Evolutionary conservation across 2,888 invertebrate species (phyloP), one percentile per base, ranked within the genome.

Genomic region (Erannis defoliaria): DNA sequence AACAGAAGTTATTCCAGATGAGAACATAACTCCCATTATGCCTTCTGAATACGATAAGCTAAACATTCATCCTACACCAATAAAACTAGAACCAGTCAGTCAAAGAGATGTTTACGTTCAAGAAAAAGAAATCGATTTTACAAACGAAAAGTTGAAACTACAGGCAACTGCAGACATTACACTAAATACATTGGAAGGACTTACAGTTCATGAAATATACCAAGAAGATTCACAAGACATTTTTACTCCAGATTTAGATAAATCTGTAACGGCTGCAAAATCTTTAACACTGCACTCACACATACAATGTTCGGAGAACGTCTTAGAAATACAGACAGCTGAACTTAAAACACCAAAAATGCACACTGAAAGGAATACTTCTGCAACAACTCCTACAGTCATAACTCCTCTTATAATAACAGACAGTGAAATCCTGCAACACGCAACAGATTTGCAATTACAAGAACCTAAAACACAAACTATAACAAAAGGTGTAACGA

Each of bases 301-400:
- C 73, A 55, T 91, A 75, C 82, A 87, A 78, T 87, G 88, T 74
- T 80, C 85, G 56, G 91, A 90, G 81, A 86, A 83, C 73, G 71
- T 88, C 62, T 51, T 79, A 54, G 82, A 88, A 75, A 76, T 74
- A 66, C 78, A 81, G 64, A 71, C 76, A 29, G 78, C 82, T 55
- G 83, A 88, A 64, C 74, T 90, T 18, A 62, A 70, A 58, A 74
- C 78, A 76, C 76, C 77, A 45, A 66, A 69, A 65, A 69, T 77
- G 70, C 73, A 74, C 64, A 74, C 73, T 26, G 81, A 84, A 80
- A 77, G 67, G 14, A 62, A 62, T 29, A 75, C 82, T 59, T 84
- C 78, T 62, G 65, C 86, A 18, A 80, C 82, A 70, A n/a, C n/a
- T n/a, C 82, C 90, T 55, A 81, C 82, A 55, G 80, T 78, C 68